Conservation (phyloP, 2,888 invertebrate species). For the Scotopteryx bipunctaria region DNA sequence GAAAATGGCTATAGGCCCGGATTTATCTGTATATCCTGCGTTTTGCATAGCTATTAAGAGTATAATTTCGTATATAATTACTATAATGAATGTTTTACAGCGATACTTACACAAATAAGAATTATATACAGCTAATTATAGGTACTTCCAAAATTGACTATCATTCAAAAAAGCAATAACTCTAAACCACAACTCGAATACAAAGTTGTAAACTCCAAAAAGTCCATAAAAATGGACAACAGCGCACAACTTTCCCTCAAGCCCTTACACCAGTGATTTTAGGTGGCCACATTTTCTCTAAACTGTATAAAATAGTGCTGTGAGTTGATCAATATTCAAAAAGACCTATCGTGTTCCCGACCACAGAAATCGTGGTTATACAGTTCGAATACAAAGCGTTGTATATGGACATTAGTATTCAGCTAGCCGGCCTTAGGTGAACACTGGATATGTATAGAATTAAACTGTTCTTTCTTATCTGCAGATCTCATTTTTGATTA, state of each 20-base stretch:
- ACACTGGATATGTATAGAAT: conserved; percentile 61
- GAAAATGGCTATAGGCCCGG: conserved; percentile 8
- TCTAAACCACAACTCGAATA: conserved; percentile 38
- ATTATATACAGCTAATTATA: conserved; percentile 10
- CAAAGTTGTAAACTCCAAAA: conserved; percentile 40
- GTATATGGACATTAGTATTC: conserved; percentile 68
- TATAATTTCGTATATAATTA: background rate
- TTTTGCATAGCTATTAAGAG: conserved; percentile 4
- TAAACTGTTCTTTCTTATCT: conserved; percentile 58
- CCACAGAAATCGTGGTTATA: conserved; percentile 76
- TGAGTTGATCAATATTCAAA: conserved; percentile 73
- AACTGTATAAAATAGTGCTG: conserved; percentile 45
- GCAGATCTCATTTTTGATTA: conserved; percentile 47
- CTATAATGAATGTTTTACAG: background rate
- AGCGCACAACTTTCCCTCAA: conserved; percentile 63
- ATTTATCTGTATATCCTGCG: background rate
- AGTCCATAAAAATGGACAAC: conserved; percentile 37
- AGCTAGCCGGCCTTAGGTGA: conserved; percentile 56
- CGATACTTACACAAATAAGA: background rate
- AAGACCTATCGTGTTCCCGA: conserved; percentile 62
- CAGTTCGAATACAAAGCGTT: conserved; percentile 67
- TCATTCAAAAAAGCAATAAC: conserved; percentile 27
- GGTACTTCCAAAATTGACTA: conserved; percentile 26
- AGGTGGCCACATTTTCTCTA: conserved; percentile 45
- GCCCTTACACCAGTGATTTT: conserved; percentile 42